A percentile compares a stretch with the other conserved stretches of the same genome.
These are phyloP conservation scores for Apoda limacodes DNA, from an alignment of 2,888 invertebrate genomes.

Conservation along the genomic window DNA sequence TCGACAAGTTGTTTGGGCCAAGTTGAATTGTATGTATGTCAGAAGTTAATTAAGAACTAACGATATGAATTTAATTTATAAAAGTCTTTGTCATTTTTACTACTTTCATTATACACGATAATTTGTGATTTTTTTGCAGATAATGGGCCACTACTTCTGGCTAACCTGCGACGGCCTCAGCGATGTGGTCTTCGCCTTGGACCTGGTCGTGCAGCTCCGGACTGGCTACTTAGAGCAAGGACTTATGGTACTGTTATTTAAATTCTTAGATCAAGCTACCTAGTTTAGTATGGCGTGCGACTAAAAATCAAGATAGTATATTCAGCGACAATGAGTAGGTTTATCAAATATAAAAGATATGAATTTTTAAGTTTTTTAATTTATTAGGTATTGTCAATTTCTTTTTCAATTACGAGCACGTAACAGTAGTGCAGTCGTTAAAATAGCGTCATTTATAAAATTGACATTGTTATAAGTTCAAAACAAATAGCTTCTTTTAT, in stretches of 20 bases:
- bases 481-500: no score
- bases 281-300: no score
- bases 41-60: not conserved
- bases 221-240: slow-evolving; percentile 97
- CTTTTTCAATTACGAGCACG: no score
- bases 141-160: slow-evolving; percentile 81
- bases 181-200: slow-evolving; percentile 88
- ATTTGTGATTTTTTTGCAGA: slow-evolving; percentile 48
- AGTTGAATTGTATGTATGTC: not conserved
- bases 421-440: no score
- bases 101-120: slow-evolving; percentile 5
- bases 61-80: not conserved
- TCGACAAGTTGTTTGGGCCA: not conserved
- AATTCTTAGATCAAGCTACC: no score
- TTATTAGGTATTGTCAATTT: no score
- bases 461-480: no score
- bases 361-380: not conserved
- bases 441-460: no score
- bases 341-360: not conserved
- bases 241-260: slow-evolving; percentile 76
- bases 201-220: slow-evolving; percentile 91
- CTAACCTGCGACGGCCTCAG: slow-evolving; percentile 85
- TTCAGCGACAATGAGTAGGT: no score
- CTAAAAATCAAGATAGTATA: no score
- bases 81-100: not conserved